These are phyloP conservation scores for Bombus affinis DNA, from an alignment of 1,140 invertebrate genomes.

Conservation along the genomic window DNA sequence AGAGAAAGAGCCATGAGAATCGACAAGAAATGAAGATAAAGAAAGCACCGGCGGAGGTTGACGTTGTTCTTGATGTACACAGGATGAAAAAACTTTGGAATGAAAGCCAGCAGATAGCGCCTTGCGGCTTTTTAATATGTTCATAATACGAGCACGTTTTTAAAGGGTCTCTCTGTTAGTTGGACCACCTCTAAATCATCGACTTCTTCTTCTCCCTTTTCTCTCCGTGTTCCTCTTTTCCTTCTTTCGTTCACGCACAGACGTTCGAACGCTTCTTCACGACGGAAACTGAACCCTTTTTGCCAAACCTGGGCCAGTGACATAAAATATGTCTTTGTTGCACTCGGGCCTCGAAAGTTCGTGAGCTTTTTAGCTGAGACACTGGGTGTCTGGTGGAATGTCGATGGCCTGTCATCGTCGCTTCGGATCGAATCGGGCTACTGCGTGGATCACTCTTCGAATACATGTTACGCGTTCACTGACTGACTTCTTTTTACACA, in stretches of 20 bases:
- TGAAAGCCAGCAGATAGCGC: slow-evolving; percentile 44
- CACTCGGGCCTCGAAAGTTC: slow-evolving; percentile 61
- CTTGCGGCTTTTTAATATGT: slow-evolving; percentile 66
- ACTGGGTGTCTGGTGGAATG: slow-evolving; percentile 75
- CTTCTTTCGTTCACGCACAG: slow-evolving; percentile 25
- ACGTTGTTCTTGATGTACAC: slow-evolving; percentile 49
- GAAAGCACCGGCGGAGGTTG: slow-evolving; percentile 42
- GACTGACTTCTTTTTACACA: slow-evolving; percentile 23
- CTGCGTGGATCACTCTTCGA: slow-evolving; percentile 28
- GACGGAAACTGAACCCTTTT: slow-evolving; percentile 60
- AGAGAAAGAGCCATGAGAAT: slow-evolving; percentile 58
- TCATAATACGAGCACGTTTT: slow-evolving; percentile 67
- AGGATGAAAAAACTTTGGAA: slow-evolving; percentile 49
- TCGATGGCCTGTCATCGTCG: slow-evolving; percentile 75
- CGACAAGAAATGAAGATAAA: slow-evolving; percentile 49
- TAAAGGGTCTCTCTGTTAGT: slow-evolving; percentile 48
- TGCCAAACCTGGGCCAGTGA: slow-evolving; percentile 58
- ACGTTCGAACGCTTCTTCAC: slow-evolving; percentile 45
- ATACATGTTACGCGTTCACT: slow-evolving; percentile 37
- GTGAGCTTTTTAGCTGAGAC: slow-evolving; percentile 72
- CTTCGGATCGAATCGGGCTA: slow-evolving; percentile 53
- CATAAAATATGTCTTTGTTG: slow-evolving; percentile 78
- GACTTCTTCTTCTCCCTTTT: slow-evolving; percentile 36
- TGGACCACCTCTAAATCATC: slow-evolving; percentile 59
- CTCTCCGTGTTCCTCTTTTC: slow-evolving; percentile 23